Evolutionary conservation across 1,140 invertebrate genomes (phyloP).

Genomic region (Drosophila mayri): DNA sequence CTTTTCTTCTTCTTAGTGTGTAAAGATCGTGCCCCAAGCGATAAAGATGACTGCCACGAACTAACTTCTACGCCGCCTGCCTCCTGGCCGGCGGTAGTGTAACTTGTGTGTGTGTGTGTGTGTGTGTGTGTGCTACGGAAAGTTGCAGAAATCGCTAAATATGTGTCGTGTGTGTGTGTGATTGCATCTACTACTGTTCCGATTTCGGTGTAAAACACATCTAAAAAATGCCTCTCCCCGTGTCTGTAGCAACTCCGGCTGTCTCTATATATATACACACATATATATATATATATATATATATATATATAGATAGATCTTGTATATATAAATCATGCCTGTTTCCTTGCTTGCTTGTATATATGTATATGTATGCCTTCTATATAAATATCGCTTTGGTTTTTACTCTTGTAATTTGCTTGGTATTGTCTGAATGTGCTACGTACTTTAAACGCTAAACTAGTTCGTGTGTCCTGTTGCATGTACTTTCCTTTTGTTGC

Average conservation of each 20-base stretch:
- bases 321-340: conserved; percentile 10
- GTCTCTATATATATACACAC: conserved; percentile 3
- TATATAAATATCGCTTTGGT: conserved; percentile 45
- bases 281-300: conserved; percentile 24
- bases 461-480: conserved; percentile 53
- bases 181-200: conserved; percentile 9
- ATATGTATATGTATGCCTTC: conserved; percentile 48
- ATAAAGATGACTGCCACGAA: background rate
- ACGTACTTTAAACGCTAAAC: conserved; percentile 74
- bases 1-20: conserved; percentile 35
- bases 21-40: conserved; percentile 30
- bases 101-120: conserved; percentile 31
- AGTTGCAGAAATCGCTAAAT: conserved; percentile 56
- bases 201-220: conserved; percentile 54
- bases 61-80: background rate
- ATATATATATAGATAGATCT: conserved; percentile 26
- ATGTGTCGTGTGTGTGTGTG: conserved; percentile 22
- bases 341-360: conserved; percentile 19
- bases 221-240: conserved; percentile 31
- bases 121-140: conserved; percentile 48
- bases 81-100: background rate
- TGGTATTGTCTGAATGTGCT: conserved; percentile 82
- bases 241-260: conserved; percentile 34
- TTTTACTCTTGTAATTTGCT: conserved; percentile 24
- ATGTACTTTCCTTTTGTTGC: conserved; percentile 17